phyloP scores from a whole-genome alignment of 2,113 vertebrate genomes.

The Platysternon megacephalum region DNA sequence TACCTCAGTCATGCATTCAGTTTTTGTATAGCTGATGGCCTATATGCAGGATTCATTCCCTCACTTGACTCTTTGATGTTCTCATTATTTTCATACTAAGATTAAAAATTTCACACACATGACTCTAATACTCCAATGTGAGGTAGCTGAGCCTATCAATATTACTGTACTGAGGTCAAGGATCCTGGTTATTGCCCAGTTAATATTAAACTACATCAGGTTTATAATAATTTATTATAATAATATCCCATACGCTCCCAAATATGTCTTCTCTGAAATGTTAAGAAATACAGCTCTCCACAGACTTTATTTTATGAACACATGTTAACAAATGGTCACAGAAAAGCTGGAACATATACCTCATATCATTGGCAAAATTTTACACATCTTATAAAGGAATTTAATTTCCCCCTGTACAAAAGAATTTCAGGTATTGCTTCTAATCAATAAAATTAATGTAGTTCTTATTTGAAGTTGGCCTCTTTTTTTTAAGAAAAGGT shows the following conservation, averaged over 20 bases:
- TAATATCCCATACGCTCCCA: slow-evolving; percentile 20
- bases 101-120: background rate
- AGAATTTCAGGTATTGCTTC: slow-evolving; percentile 61
- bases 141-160: background rate
- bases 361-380: slow-evolving; percentile 51
- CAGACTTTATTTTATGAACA: slow-evolving; percentile 52
- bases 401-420: slow-evolving; percentile 54
- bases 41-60: background rate
- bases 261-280: slow-evolving; percentile 9
- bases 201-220: background rate
- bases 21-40: background rate
- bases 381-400: slow-evolving; percentile 55
- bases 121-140: background rate
- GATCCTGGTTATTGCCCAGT: background rate
- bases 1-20: background rate
- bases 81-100: background rate
- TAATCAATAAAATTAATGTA: slow-evolving; percentile 77
- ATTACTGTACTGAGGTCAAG: background rate
- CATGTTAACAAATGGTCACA: slow-evolving; percentile 49
- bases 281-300: slow-evolving; percentile 24
- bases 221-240: background rate
- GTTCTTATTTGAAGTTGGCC: slow-evolving; percentile 70
- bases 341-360: slow-evolving; percentile 11
- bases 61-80: slow-evolving; percentile 28
- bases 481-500: slow-evolving; percentile 13